phyloP scores from a whole-genome alignment of 2,113 vertebrate genomes.

The Labeo rohita region DNA sequence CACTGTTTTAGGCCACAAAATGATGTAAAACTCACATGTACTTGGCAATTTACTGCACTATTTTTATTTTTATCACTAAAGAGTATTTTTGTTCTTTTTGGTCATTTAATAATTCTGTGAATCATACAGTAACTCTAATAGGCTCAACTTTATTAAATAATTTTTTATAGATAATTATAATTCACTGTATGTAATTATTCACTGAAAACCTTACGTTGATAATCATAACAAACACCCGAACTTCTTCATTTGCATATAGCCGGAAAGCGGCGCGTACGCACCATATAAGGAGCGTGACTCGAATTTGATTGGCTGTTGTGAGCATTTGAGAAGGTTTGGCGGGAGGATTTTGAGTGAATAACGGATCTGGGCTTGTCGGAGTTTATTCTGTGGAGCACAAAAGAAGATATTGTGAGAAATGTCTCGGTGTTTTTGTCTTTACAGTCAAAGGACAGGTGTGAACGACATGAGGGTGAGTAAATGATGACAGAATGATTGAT shows the following conservation, averaged over 20 bases:
- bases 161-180: not conserved
- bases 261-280: no score
- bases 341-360: not conserved
- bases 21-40: no score
- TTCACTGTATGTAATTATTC: no score
- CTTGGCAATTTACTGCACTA: no score
- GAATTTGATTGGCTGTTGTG: not conserved
- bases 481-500: not conserved
- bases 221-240: not conserved
- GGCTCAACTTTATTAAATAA: not conserved
- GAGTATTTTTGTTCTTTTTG: not conserved
- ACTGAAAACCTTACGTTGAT: no score
- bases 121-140: not conserved
- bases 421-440: not conserved
- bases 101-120: not conserved
- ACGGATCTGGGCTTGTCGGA: not conserved
- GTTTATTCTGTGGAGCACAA: not conserved
- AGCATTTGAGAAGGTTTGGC: not conserved
- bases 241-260: no score
- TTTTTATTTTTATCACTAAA: not conserved
- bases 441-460: not conserved
- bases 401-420: not conserved
- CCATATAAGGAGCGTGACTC: no score
- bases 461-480: not conserved
- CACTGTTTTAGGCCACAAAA: no score